Base-by-base conservation (phyloP, 2,113 vertebrate genomes). In the Periophthalmus modestus region DNA sequence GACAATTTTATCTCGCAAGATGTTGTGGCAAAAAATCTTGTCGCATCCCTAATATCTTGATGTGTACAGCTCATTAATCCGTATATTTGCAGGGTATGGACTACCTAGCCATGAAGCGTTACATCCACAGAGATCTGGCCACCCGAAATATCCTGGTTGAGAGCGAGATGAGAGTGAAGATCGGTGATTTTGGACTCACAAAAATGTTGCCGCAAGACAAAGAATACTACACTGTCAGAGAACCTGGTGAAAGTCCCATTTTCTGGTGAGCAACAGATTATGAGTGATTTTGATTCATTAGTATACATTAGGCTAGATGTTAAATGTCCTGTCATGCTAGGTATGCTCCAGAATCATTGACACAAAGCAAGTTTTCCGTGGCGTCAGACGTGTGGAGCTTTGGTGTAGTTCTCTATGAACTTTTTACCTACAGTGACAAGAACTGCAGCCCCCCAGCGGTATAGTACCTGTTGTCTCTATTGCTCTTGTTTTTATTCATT, bases 301-400 rank as follows among this genome's bases (percentile, higher is more conserved):
- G 16, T 5, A 50, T 18, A 9, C 39, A 43, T 43, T 43, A 43
- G 39, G 39, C 39, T 39, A 9, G 48, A 11, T 16, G 7, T n/a
- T 63, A 15, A 69, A 59, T 59, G 58, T 71, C 23, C 61, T 36
- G 68, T 65, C 12, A 54, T 86, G 93, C 2, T 76, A 99, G 98
- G 98, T 99, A 98, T 18, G 96, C 98, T 65, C 97, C 96, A 4
- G 98, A 99, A 80, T 99, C 97, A n/a, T 91, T 99, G 89, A 97
- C 95, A 7, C 96, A 98, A 85, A 99, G 96, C 84, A 99, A 95
- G 87, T 99, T 99, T 94, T 98, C 97, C 16, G 96, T 98, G 85
- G 96, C 95, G 0, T 99, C 98, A 33, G 98, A 99, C 63, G 93
- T 99, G 55, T 99, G 98, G 98, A 99, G 97, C 72, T 99, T 99